These are phyloP conservation scores for Nowickia ferox DNA, from an alignment of 2,888 invertebrate genomes.

Conservation along the genomic window DNA sequence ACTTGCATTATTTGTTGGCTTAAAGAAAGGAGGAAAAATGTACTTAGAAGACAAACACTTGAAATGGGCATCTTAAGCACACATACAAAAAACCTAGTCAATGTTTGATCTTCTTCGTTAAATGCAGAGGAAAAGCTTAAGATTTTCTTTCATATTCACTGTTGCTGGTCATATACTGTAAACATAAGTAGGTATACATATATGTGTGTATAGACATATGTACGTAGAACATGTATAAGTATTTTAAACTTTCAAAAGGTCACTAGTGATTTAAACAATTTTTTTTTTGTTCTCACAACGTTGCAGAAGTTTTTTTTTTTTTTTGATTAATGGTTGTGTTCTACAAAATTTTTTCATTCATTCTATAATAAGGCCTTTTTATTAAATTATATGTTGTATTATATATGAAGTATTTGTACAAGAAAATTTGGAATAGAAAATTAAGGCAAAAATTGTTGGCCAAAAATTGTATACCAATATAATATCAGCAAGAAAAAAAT, in stretches of 20 bases:
- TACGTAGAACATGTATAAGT: too few relatives aligned
- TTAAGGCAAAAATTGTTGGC: neutral
- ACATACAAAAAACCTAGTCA: conserved; percentile 57
- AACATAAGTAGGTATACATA: too few relatives aligned
- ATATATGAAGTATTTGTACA: conserved; percentile 8
- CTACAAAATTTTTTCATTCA: conserved; percentile 69
- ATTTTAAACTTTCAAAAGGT: conserved; percentile 74
- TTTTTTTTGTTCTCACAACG: conserved; percentile 27
- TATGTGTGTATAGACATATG: too few relatives aligned
- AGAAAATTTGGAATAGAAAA: conserved; percentile 5
- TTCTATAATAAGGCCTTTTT: conserved; percentile 40
- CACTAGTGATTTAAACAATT: conserved; percentile 73
- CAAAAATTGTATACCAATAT: neutral
- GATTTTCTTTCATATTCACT: neutral
- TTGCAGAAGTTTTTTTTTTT: conserved; percentile 23
- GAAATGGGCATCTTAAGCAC: conserved; percentile 55
- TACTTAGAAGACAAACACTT: conserved; percentile 21
- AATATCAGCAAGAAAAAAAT: neutral
- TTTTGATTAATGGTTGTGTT: conserved; percentile 79
- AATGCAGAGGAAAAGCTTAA: too few relatives aligned
- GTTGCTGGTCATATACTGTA: conserved; percentile 9
- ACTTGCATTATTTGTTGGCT: conserved; percentile 78
- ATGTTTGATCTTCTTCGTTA: conserved; percentile 39
- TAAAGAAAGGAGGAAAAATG: conserved; percentile 36
- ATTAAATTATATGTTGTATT: conserved; percentile 66